Base-by-base conservation (phyloP, 2,888 invertebrate genomes). In the Drosophila mimetica region DNA sequence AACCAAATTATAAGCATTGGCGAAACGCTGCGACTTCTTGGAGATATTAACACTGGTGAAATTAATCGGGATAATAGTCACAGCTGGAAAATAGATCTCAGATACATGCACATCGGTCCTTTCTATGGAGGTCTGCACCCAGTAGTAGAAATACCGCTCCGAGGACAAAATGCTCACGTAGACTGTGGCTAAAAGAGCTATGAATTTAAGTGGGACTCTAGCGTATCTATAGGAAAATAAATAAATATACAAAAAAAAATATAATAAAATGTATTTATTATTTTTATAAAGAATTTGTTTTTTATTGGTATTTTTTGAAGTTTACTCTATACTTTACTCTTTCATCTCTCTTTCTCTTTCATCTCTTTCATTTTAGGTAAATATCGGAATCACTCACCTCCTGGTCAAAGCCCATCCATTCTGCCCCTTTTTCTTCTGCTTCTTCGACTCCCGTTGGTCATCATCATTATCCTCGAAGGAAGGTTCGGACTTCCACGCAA, bases 71-170 rank as follows among this genome's bases (percentile, higher is more conserved):
- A 88, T 90, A 41, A 89, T 74, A 3, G 85, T 88, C 6, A 90
- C 73, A 4, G 85, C 86, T 13, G 90, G 89, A 47, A 89, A 89
- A 1, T 74, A 51, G 46, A 89, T 89, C 74, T 86, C 80, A 13
- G 90, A 88, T n/a, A 90, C 77, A 39, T 89, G 90, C 5, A 89
- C 72, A 47, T 89, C 89, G 1, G 89, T 89, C 11, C 88, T 77
- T 37, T 88, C 86, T n/a, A 89, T 90, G 13, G 87, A 77, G 18
- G 90, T 89, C 50, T 90, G 87, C 2, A 86, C 88, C 86, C 88
- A 89, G 55, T 75, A 85, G 44, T 69, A 60, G 16, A 89, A 89
- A 28, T 89, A 89, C 3, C 85, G 77, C 20, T 74, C 70, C 20
- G 80, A 79, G 0, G 90, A 89, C 4, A 89, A 46, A 1, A 76